Conservation (phyloP, 2,797 vertebrate genomes). For the Triplophysa bombifrons region DNA sequence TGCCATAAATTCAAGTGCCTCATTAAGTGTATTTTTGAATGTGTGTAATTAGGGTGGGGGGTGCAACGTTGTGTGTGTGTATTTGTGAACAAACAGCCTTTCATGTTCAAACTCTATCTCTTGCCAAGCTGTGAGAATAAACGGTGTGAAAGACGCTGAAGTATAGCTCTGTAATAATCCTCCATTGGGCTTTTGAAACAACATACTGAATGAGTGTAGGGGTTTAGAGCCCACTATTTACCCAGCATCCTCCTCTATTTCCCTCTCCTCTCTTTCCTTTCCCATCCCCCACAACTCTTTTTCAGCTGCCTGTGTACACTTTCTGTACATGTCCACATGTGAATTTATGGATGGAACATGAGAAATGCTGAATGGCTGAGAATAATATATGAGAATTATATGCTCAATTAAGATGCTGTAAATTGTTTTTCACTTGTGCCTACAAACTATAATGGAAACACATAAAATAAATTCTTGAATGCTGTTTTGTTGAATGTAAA, state of each 20-base stretch:
- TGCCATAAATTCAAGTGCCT: conserved; percentile 41
- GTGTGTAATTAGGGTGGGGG: conserved; percentile 43
- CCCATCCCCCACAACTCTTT: background rate
- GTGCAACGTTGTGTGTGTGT: conserved; percentile 2
- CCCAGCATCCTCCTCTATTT: conserved; percentile 19
- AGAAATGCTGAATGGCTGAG: no score
- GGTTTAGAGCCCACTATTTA: conserved; percentile 29
- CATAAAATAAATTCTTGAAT: background rate
- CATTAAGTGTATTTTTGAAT: conserved; percentile 44
- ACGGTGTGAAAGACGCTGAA: conserved; percentile 38
- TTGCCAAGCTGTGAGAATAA: conserved; percentile 23
- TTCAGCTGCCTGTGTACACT: background rate
- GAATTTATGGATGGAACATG: no score
- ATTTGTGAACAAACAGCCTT: conserved; percentile 40
- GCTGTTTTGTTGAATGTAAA: background rate
- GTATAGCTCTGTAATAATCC: conserved; percentile 54
- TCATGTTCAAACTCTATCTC: conserved; percentile 42
- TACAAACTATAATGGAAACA: background rate
- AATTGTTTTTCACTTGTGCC: background rate
- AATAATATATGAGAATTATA: no score
- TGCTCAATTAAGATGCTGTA: no score
- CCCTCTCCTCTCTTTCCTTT: background rate
- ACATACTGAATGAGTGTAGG: conserved; percentile 37
- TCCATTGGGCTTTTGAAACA: conserved; percentile 52
- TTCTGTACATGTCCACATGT: background rate